Base-by-base conservation (phyloP, 2,113 vertebrate genomes). In the Leiothrix lutea region DNA sequence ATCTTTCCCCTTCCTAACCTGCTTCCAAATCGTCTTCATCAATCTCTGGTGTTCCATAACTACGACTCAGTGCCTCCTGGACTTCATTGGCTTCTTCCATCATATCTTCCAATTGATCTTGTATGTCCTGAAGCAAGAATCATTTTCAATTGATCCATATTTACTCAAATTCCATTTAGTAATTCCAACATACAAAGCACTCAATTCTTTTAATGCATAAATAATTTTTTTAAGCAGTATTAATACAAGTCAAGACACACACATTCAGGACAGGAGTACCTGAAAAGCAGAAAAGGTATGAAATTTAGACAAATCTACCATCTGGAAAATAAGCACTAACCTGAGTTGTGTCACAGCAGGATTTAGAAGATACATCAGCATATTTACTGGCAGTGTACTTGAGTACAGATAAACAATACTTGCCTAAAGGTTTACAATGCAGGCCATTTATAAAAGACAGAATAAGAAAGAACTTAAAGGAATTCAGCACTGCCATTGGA, bases 51-150 rank as follows among this genome's bases (percentile, higher is more conserved):
- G 99, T 99, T 85, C 99, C 99, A 16, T 99, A 99, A 97, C 99
- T 99, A 33, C 99, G 98, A 94, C 99, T 98, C 95, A 99, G 85
- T 0, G 99, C 98, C 86, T 99, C 99, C 92, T 99, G 99, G 73
- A 99, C 99, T 58, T 99, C 99, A 58, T 97, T 99, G 69, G 99
- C 99, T 62, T 99, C 99, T 96, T 99, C 99, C 99, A 99, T 99
- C 99, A 99, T 99, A 97, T 99, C 99, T 92, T 99, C 99, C 92
- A 99, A 95, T 86, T 99, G 98, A 90, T 99, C 99, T 97, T 99
- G 99, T 78, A 99, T 95, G 83, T 99, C 98, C 99, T 99, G 95
- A 14, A 95, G 44, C 82, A 92, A 83, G 18, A 89, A 82, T 62
- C 5, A 40, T 47, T 82, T 95, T 72, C 9, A 58, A 8, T 4